Evolutionary conservation across 2,113 vertebrate genomes (phyloP).

Genomic region (Rattus rattus): DNA sequence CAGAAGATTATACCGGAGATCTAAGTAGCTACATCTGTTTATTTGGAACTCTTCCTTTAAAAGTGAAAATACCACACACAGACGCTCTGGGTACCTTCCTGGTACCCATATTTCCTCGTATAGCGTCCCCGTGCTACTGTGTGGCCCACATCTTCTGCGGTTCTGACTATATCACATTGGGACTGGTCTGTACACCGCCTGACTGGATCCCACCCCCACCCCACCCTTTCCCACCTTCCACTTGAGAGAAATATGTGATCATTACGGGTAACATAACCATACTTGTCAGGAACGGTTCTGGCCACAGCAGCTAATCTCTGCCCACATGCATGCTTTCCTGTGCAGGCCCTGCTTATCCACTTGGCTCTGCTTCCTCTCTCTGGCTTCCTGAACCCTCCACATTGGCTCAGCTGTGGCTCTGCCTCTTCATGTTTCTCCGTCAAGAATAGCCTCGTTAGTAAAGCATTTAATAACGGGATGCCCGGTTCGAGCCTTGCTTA

Average conservation of each 20-base stretch:
- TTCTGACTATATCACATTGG: background rate
- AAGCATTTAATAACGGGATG: background rate
- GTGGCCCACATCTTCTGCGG: background rate
- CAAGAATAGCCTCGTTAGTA: background rate
- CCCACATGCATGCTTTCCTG: background rate
- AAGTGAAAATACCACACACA: background rate
- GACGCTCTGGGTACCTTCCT: background rate
- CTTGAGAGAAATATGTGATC: background rate
- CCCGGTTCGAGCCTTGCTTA: background rate
- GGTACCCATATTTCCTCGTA: background rate
- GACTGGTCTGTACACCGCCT: background rate
- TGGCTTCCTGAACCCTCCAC: background rate
- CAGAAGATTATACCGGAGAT: background rate
- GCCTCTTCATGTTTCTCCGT: background rate
- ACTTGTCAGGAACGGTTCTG: conserved; percentile 28
- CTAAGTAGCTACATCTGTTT: background rate
- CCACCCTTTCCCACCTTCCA: background rate
- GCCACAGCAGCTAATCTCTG: background rate
- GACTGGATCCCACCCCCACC: background rate
- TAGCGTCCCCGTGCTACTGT: background rate
- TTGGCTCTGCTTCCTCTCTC: background rate
- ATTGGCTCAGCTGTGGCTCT: background rate
- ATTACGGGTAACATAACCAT: background rate
- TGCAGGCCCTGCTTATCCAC: background rate
- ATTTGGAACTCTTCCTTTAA: background rate